Conservation (phyloP, 2,888 invertebrate species). For the Cephalotes varians region DNA sequence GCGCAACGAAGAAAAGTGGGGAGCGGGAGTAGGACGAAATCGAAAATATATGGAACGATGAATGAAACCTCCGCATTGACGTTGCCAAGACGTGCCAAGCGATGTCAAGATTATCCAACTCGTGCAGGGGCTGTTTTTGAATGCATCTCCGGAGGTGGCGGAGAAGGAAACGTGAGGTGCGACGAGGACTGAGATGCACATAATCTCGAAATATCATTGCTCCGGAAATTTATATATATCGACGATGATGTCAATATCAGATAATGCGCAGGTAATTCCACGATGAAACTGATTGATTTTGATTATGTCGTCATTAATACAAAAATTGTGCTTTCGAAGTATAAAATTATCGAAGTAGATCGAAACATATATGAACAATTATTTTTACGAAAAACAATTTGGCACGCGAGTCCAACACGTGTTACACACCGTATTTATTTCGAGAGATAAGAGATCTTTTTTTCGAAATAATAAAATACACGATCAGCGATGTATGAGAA, state of each 20-base stretch:
- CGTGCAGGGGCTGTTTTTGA: slow-evolving; percentile 30
- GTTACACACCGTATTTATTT: slow-evolving; percentile 18
- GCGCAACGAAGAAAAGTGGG: neutral
- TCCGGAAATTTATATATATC: slow-evolving; percentile 2
- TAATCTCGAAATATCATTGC: slow-evolving; percentile 44
- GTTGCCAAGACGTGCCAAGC: slow-evolving; percentile 44
- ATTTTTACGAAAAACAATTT: neutral
- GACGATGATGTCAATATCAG: neutral
- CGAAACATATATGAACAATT: neutral
- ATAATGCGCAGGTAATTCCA: too few species aligned
- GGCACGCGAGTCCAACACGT: neutral
- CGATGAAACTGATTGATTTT: neutral
- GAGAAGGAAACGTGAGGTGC: neutral
- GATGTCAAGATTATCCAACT: slow-evolving; percentile 60
- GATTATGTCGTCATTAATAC: neutral
- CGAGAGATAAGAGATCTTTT: slow-evolving; percentile 19
- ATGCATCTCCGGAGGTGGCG: slow-evolving; percentile 34
- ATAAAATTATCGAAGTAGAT: too few species aligned
- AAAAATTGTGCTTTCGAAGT: neutral
- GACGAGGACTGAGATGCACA: neutral
- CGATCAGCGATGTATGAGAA: slow-evolving; percentile 1
- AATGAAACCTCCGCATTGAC: slow-evolving; percentile 68
- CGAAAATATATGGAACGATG: slow-evolving; percentile 74
- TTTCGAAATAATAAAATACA: slow-evolving; percentile 26
- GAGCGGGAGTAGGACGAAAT: slow-evolving; percentile 55